phyloP scores from a whole-genome alignment of 2,888 invertebrate genomes.

The Agrypnus murinus region DNA sequence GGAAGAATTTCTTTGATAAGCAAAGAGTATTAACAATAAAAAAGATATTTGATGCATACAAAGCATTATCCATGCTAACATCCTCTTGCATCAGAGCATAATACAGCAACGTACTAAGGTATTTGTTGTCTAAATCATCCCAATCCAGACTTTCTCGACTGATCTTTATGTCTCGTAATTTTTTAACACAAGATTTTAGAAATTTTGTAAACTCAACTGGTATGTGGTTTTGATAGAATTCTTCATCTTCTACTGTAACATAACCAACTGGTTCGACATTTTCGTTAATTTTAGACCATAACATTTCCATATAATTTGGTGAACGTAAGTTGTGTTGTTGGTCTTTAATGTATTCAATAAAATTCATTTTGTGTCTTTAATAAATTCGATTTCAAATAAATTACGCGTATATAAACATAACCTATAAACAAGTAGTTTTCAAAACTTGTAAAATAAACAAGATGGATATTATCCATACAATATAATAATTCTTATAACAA shows the following conservation, averaged over 20 bases:
- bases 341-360: conserved; percentile 35
- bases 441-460: too few relatives aligned
- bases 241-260: conserved; percentile 15
- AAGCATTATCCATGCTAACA: conserved; percentile 18
- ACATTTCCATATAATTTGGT: conserved; percentile 22
- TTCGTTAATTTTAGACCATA: conserved; percentile 30
- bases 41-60: conserved; percentile 37
- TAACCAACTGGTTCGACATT: neutral
- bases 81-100: conserved; percentile 33
- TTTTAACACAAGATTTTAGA: conserved; percentile 28
- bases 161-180: conserved; percentile 35
- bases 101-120: conserved; percentile 33
- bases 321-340: conserved; percentile 25
- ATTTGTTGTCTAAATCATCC: conserved; percentile 26
- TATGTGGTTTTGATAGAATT: conserved; percentile 34
- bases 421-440: too few relatives aligned
- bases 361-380: conserved; percentile 42
- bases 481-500: too few relatives aligned
- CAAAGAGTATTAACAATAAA: conserved; percentile 26
- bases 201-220: conserved; percentile 34
- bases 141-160: neutral
- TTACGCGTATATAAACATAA: too few relatives aligned
- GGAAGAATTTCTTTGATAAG: conserved; percentile 25
- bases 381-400: neutral
- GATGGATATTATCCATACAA: too few relatives aligned